Base-by-base conservation (phyloP, 2,113 vertebrate genomes). In the Propithecus coquereli region DNA sequence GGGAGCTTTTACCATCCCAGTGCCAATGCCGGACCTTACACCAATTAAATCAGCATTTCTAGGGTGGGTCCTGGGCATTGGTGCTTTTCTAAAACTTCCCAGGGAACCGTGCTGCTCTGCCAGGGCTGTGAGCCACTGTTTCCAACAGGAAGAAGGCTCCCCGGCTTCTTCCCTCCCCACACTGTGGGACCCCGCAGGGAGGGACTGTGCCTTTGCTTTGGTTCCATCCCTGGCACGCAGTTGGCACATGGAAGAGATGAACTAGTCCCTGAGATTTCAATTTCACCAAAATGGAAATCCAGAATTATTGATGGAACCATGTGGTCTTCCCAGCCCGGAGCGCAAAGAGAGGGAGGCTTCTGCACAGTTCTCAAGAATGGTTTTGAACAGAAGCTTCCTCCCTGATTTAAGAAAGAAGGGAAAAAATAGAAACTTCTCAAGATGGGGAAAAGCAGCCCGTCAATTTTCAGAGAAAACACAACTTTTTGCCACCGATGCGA, bases 381-480 rank as follows among this genome's bases (percentile, higher is more conserved):
- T 59, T 92, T 74, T 70, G 47, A 96, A 71, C 73, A 98, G 96
- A 97, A 97, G 95, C 80, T 97, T 95, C 96, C 65, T 90, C 96
- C 89, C 95, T 76, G 43, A 93, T 22, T 47, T 54, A 82, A 74
- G 43, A 30, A 84, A 76, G 95, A 93, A 63, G 0, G 13, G 94
- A 80, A 91, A 97, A 96, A 84, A 98, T 98, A 98, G 89, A 94
- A 96, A 73, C 92, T 87, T 97, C 94, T 97, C 97, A 98, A 97
- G 84, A 63, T 63, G 98, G 94, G 97, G 97, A 98, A 98, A 91
- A 98, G 98, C 97, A 98, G 98, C 96, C 98, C 96, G 98, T 97
- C 97, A 92, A 94, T 98, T 98, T 98, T 98, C 97, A 98, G 96
- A 98, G 98, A 98, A 98, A 98, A 98, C 97, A 98, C 97, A 98